Evolutionary conservation across 1,140 invertebrate genomes (phyloP).

Genomic region (Conus ventricosus): DNA sequence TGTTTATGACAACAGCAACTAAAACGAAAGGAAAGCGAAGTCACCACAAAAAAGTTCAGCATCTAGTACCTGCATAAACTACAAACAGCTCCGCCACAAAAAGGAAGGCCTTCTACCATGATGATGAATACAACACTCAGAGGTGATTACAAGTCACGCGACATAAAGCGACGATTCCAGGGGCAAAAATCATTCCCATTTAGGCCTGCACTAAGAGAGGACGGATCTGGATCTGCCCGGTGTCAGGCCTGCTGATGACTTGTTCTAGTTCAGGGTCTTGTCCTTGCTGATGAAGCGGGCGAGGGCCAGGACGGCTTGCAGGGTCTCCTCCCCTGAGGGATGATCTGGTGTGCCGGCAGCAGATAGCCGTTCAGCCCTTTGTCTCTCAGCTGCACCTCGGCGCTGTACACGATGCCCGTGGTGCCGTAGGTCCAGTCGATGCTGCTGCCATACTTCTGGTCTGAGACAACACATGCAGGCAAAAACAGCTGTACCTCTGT

Average conservation of each 20-base stretch:
- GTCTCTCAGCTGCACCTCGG: slow-evolving; percentile 61
- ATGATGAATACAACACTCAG: too few species aligned
- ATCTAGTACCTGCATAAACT: too few species aligned
- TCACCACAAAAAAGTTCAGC: too few species aligned
- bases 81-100: too few species aligned
- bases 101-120: too few species aligned
- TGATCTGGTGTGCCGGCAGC: slow-evolving; percentile 79
- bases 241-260: background rate
- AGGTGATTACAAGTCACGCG: too few species aligned
- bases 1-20: too few species aligned
- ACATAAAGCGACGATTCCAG: too few species aligned
- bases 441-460: slow-evolving; percentile 57
- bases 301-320: slow-evolving; percentile 70
- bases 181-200: too few species aligned
- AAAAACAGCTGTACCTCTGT: background rate
- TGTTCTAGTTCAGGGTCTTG: background rate
- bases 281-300: slow-evolving; percentile 26
- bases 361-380: slow-evolving; percentile 76
- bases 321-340: slow-evolving; percentile 85
- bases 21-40: too few species aligned
- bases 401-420: slow-evolving; percentile 56
- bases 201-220: too few species aligned
- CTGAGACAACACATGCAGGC: slow-evolving; percentile 40
- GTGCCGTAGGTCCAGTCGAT: slow-evolving; percentile 63
- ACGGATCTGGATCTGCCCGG: too few species aligned